Evolutionary conservation across 1,140 invertebrate species (phyloP), one percentile per base, ranked within the genome.

Genomic region (Oncopodura yosiiana): DNA sequence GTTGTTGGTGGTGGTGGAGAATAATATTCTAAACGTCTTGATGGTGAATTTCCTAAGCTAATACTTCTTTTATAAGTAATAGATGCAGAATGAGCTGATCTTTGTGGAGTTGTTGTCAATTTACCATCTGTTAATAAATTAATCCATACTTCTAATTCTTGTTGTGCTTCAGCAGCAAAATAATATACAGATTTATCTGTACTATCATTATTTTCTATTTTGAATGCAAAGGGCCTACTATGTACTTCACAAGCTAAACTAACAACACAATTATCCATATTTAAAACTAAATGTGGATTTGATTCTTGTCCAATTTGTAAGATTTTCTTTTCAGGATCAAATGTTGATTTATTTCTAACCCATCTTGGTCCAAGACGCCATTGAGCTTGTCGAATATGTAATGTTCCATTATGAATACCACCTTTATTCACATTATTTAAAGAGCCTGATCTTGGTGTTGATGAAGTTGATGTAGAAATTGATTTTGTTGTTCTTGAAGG

Each of bases 141-240:
- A 24, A 60, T 36, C 61, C 61, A 63, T 19, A 51, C 45, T 24
- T 58, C 52, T 12, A 63, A 23, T 36, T 63, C 61, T 0, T 27
- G 12, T 38, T 63, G 54, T 0, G 61, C 60, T 26, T 63, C 61
- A 2, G 61, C 61, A 3, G 61, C 61, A 24, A 63, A 43, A 32
- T 63, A 63, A 8, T 52, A 44, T 18, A 55, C 53, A 32, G 51
- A 34, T 36, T 56, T 49, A 14, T 60, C 53, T 58, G 37, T 34
- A 41, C 48, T 48, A 14, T 37, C 53, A 14, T 46, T 36, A 23
- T 58, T 49, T 48, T 58, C 58, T 16, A 63, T 43, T 56, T 63
- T 63, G 37, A 63, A 63, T 3, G 61, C 61, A 45, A 60, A 63
- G 0, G 61, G 61, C 41, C 61, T 50, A 6, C 58, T 60, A 45